These are phyloP conservation scores for Hozukius guyotensis DNA, from an alignment of 2,797 vertebrate genomes.

Conservation along the genomic window DNA sequence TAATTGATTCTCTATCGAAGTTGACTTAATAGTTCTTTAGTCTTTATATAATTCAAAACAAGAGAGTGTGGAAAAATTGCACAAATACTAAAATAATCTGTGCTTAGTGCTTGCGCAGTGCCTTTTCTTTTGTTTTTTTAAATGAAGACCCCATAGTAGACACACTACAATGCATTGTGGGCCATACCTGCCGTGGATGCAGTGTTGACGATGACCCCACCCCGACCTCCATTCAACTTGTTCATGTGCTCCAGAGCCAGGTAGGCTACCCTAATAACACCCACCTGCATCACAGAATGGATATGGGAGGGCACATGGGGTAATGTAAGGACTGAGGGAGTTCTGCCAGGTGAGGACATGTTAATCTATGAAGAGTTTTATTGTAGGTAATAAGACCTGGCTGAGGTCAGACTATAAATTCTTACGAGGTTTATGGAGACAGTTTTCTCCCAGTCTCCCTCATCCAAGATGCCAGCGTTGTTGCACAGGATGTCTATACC, in stretches of 20 bases:
- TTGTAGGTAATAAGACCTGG: neutral
- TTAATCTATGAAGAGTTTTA: neutral
- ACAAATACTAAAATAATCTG: no score
- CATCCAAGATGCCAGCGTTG: constrained; percentile 75
- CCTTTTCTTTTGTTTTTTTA: no score
- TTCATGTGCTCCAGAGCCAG: constrained; percentile 75
- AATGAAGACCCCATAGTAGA: no score
- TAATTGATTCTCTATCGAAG: no score
- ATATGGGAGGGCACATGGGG: neutral
- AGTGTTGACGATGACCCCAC: constrained; percentile 70
- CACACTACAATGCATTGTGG: neutral
- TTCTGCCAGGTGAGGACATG: neutral
- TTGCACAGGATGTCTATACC: constrained; percentile 73
- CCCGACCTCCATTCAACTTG: constrained; percentile 63
- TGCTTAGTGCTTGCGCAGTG: no score
- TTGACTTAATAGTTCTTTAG: no score
- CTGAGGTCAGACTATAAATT: neutral
- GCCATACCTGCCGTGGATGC: constrained; percentile 70
- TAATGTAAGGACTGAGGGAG: no score
- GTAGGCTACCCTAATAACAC: constrained; percentile 64
- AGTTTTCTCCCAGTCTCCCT: constrained; percentile 68
- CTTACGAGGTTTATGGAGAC: constrained; percentile 75
- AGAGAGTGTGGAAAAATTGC: no score
- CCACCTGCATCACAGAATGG: constrained; percentile 36
- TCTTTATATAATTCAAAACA: no score